Evolutionary conservation across 2,113 vertebrate species (phyloP).

Genomic region (Scolopax mira): DNA sequence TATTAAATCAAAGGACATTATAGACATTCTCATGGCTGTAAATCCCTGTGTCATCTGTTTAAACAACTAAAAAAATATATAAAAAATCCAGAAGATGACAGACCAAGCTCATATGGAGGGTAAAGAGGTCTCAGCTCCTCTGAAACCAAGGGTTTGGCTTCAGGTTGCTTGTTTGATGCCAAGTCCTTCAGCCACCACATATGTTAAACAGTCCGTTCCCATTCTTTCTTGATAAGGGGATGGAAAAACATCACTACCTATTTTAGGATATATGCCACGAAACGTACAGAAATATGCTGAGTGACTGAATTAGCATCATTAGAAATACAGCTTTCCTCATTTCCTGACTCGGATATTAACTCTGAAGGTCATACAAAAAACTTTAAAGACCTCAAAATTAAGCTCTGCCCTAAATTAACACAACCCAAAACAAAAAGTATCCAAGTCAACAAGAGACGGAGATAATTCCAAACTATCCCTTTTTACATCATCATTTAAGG

Average conservation of each 20-base stretch:
- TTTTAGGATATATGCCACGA: background rate
- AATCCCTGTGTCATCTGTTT: background rate
- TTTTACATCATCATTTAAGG: background rate
- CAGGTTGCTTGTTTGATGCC: background rate
- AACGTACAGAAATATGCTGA: background rate
- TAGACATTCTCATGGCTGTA: background rate
- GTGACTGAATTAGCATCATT: background rate
- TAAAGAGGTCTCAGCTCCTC: background rate
- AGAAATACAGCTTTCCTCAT: background rate
- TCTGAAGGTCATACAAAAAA: background rate
- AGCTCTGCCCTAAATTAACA: background rate
- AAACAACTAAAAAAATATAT: background rate
- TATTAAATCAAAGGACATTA: background rate
- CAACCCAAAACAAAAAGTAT: background rate
- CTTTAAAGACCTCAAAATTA: background rate
- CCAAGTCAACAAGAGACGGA: fast-evolving
- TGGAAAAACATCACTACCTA: background rate
- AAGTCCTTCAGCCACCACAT: background rate
- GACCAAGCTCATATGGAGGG: fast-evolving
- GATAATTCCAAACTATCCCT: background rate
- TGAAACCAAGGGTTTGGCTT: background rate
- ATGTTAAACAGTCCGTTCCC: background rate
- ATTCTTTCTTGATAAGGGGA: background rate
- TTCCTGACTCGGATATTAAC: background rate
- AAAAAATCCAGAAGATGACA: background rate